These are phyloP conservation scores for Crossaster papposus DNA, from an alignment of 53 echinoderm and acorn worm genomes.

Conservation along the genomic window DNA sequence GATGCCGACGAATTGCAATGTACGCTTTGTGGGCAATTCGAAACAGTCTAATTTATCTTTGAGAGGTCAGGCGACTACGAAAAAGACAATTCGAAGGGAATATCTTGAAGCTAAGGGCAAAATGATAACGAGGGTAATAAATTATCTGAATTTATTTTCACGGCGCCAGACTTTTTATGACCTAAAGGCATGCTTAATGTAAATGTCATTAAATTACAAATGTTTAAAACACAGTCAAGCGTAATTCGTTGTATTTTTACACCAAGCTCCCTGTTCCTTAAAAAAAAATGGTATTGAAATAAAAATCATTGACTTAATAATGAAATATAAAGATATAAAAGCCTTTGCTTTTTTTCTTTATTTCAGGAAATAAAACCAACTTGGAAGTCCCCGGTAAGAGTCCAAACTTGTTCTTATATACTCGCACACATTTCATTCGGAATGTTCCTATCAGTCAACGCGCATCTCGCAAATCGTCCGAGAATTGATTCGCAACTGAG, in stretches of 20 bases:
- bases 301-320: neutral
- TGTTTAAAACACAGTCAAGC: too few species aligned
- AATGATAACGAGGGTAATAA: slow-evolving; percentile 3
- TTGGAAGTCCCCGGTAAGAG: slow-evolving; percentile 35
- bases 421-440: too few species aligned
- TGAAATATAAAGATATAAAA: neutral
- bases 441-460: too few species aligned
- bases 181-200: neutral
- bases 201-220: neutral
- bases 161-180: neutral
- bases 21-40: neutral
- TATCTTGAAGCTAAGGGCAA: neutral
- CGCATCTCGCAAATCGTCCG: too few species aligned
- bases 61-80: neutral
- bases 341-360: neutral
- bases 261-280: neutral
- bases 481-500: too few species aligned
- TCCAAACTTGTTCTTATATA: neutral
- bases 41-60: slow-evolving; percentile 3
- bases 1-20: neutral
- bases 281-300: neutral
- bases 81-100: neutral
- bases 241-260: too few species aligned
- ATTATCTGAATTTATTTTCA: neutral
- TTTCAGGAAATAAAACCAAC: slow-evolving; percentile 28